Percentiles rank a stretch among this genome's conserved stretches.
Evolutionary conservation across 1,140 invertebrate genomes (phyloP).

Genomic region (Heterodera schachtii): DNA sequence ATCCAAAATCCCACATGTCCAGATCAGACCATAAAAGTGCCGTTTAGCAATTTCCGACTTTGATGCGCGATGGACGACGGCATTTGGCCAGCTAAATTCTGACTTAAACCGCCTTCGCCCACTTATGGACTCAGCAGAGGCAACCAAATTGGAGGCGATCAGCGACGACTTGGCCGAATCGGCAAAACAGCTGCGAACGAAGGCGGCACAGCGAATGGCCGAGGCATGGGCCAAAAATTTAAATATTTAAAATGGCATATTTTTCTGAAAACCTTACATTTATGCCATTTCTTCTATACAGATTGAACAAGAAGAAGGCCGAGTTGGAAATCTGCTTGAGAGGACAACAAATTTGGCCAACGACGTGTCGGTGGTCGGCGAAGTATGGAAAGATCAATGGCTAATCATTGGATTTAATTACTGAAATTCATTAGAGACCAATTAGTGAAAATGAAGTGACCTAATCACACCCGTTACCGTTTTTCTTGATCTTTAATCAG

Average conservation of each 20-base stretch:
- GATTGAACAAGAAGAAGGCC: not conserved
- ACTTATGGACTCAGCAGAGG: conserved; percentile 17
- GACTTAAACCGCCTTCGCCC: conserved; percentile 1
- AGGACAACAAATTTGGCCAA: conserved; percentile 15
- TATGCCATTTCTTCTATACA: not conserved
- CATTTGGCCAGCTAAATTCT: not conserved
- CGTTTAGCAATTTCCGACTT: not conserved
- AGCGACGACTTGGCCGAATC: conserved; percentile 8
- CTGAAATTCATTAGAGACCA: no score
- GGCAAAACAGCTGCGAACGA: conserved; percentile 11
- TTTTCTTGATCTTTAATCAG: not conserved
- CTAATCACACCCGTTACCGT: no score
- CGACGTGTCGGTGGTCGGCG: conserved; percentile 71
- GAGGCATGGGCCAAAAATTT: not conserved
- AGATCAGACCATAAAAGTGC: not conserved
- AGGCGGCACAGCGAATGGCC: not conserved
- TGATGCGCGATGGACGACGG: conserved; percentile 1
- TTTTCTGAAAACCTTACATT: conserved; percentile 36
- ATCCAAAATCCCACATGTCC: not conserved
- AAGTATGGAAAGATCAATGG: no score
- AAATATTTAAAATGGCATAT: not conserved
- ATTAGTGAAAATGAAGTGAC: no score
- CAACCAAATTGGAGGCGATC: conserved; percentile 6
- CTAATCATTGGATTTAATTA: no score
- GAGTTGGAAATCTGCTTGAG: not conserved